Evolutionary conservation across 2,113 vertebrate species (phyloP).

Genomic region (Bos javanicus): DNA sequence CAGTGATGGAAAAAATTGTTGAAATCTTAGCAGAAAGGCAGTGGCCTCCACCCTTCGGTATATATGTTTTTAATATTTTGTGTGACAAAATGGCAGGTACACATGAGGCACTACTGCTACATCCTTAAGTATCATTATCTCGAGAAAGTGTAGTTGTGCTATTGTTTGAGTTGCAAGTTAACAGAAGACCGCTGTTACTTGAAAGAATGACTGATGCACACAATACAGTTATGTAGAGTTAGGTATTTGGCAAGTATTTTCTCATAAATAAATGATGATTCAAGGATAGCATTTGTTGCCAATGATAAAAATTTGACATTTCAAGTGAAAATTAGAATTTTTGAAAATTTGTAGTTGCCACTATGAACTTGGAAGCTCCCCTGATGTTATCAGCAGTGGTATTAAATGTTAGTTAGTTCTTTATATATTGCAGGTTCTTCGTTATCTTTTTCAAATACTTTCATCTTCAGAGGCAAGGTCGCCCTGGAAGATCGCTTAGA

Average conservation of each 20-base stretch:
- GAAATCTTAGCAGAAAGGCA: background rate
- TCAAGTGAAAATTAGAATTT: conserved; percentile 2
- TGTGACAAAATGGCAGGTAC: background rate
- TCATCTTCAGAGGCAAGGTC: conserved; percentile 88
- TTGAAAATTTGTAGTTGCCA: background rate
- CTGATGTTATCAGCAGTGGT: background rate
- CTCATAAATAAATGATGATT: background rate
- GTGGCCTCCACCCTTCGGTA: background rate
- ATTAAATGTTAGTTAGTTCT: background rate
- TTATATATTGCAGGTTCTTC: conserved; percentile 83
- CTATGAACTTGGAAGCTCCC: background rate
- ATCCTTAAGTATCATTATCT: background rate
- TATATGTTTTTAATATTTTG: background rate
- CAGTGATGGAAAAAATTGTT: background rate
- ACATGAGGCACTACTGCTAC: background rate
- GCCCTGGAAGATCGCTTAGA: conserved; percentile 89
- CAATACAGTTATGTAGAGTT: background rate
- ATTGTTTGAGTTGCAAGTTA: background rate
- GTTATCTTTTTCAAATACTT: conserved; percentile 88
- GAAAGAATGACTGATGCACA: background rate
- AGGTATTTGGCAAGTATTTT: background rate
- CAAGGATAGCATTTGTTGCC: background rate
- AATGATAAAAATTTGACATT: background rate
- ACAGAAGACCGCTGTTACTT: background rate
- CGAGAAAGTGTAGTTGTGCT: background rate